Evolutionary conservation across 2,797 vertebrate genomes (phyloP), one percentile per base, ranked within the genome.

Genomic region (Mus minutoides): DNA sequence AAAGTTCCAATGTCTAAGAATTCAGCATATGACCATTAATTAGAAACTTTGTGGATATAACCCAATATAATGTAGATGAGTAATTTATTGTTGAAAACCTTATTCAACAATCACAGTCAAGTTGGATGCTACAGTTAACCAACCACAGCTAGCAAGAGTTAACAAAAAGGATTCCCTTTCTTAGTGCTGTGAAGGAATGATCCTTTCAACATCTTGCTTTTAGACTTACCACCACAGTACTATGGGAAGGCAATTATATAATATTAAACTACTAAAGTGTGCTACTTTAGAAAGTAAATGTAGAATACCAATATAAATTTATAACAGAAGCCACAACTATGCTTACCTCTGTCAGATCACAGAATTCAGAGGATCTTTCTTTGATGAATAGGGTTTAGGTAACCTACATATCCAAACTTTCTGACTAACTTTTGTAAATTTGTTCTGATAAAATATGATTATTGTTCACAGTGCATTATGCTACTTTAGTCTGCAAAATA

Each of bases 141-240:
- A 60, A 40, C 5, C 77, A 46, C 34, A 77, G 6, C 9, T 17
- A 79, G 26, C 7, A n/a, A 37, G 31, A 87, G n/a, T n/a, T n/a
- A n/a, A 10, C 29, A 69, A 52, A 6, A 69, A 62, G 6, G 6
- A 3, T 40, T 87, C 34, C 21, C 29, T 22, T 21, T 31, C 4
- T 54, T 5, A 0, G 4, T 24, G 16, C 2, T 54, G 31, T 69
- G 24, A 16, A 13, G n/a, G 1, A 8, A 2, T 11, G 1, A 1
- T 64, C 34, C 31, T 75, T n/a, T 49, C 29, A 10, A 43, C 78
- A 43, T 0, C 13, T 31, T 58, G 13, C 26, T 73, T 85, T 34
- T n/a, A 91, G 62, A 90, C 1, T 67, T 76, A 31, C 10, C 3
- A 80, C 52, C 21, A 64, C 26, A 60, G 19, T 40, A 3, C 12